Percentiles rank a stretch among this genome's conserved stretches.
phyloP scores from a whole-genome alignment of 1,140 invertebrate species.

The Nasonia giraulti region DNA sequence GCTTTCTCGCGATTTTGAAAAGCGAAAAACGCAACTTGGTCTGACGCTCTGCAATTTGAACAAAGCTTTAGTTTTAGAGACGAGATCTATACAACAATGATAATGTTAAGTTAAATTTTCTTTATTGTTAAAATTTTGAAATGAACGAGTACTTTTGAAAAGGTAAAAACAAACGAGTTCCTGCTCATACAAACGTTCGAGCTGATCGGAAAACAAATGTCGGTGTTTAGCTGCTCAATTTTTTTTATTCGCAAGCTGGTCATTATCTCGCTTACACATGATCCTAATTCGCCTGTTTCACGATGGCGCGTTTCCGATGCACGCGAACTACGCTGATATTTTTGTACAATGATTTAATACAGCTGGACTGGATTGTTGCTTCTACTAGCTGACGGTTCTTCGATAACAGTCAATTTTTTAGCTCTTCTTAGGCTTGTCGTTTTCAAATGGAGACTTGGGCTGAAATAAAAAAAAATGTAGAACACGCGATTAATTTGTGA shows the following conservation, averaged over 20 bases:
- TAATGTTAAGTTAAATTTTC: no score
- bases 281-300: not conserved
- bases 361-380: not conserved
- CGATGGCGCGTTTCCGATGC: no score
- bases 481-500: not conserved
- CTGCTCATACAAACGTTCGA: no score
- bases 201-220: no score
- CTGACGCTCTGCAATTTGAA: no score
- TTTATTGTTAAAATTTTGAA: no score
- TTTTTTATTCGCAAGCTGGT: not conserved
- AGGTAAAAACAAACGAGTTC: no score
- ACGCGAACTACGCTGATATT: not conserved
- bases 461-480: not conserved
- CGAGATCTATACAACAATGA: no score
- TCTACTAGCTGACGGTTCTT: not conserved
- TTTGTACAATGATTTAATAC: not conserved
- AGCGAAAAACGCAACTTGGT: no score
- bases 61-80: no score
- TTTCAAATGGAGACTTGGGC: not conserved
- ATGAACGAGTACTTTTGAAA: no score
- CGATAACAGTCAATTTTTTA: not conserved
- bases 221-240: not conserved
- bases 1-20: no score
- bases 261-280: not conserved
- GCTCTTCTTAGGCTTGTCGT: not conserved